Base-by-base conservation (phyloP, 1,140 invertebrate species). In the Nasonia longicornis region DNA sequence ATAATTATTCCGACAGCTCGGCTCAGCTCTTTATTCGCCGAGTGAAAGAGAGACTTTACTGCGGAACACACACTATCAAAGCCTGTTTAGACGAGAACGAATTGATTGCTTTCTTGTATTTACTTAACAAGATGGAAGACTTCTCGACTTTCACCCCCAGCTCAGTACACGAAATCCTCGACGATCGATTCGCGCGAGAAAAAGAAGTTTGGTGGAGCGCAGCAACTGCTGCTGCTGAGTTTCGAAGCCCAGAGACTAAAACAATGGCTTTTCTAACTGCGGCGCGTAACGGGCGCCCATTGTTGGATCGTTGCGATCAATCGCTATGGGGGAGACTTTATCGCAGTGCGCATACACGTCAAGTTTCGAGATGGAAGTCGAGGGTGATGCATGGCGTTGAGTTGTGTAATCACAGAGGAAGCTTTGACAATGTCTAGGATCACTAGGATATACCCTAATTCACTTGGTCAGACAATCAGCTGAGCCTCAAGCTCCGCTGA, bases 281-380 rank as follows among this genome's bases (percentile, higher is more conserved):
- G 2, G 66, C 26, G 8, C 29, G 66, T 71, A 71, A 71, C 70
- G 70, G 70, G 38, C 16, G 20, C 70, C 70, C 8, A 71, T 71
- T 71, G 70, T 71, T 71, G 70, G 38, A 71, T 71, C 35, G 31
- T 6, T 35, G 12, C 70, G 70, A 71, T 71, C 35, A 45, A 71
- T 71, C 35, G 70, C 16, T 58, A 26, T 26, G 16, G 52, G 52
- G 52, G 16, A 58, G 16, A 58, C 52, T 58, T 58, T 58, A n/a
- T 58, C 52, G 52, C 52, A 16, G 52, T 2, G 7, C 10, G 38
- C 52, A 58, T 26, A 26, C 52, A 58, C 16, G 52, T 58, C 52
- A 58, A 58, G 52, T 58, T 20, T 58, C 52, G n/a, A 7, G 16
- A 16, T 58, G 4, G 52, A 58, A 58, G 52, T 58, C n/a, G 14